Evolutionary conservation across 2,888 invertebrate genomes (phyloP), one percentile per base, ranked within the genome.

Genomic region (Notodonta ziczac): DNA sequence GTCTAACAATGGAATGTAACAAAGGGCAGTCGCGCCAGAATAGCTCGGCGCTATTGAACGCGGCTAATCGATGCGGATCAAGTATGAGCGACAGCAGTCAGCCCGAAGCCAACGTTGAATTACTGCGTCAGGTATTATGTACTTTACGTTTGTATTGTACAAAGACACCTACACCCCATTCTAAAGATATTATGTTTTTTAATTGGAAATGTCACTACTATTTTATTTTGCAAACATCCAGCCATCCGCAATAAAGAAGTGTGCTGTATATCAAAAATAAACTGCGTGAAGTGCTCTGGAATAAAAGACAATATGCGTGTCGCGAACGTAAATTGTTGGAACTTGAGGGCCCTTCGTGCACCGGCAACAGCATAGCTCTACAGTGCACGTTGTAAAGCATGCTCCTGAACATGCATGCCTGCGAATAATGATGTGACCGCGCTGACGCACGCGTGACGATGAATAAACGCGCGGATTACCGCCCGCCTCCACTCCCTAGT

Each of bases 401-500:
- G 73, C 59, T 71, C 82, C 77, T 73, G 74, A 82, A 76, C 81
- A 83, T 83, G 82, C 91, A 90, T 91, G 91, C 83, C 88, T 80
- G 70, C 78, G 91, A 91, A 92, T 92, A 91, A 91, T 90, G 83
- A 86, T 81, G 86, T 73, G 74, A 60, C 72, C 74, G 65, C 66
- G 66, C 66, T 73, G 78, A 76, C 78, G 72, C 74, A 83, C 78
- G 79, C 91, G 88, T 91, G 91, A 80, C 83, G 73, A 66, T 76
- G 91, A 89, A 91, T 91, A 90, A 87, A 81, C 81, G 80, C 74
- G 69, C 70, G 69, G 72, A 81, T 82, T 82, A 82, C 67, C 61
- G 61, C 59, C 59, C 58, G 63, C 59, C 65, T 66, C 59, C 70
- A 67, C 67, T 69, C 70, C 67, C 69, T 68, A 68, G 69, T 66